These are phyloP conservation scores for Peucedramus taeniatus DNA, from an alignment of 2,113 vertebrate species.

Conservation along the genomic window DNA sequence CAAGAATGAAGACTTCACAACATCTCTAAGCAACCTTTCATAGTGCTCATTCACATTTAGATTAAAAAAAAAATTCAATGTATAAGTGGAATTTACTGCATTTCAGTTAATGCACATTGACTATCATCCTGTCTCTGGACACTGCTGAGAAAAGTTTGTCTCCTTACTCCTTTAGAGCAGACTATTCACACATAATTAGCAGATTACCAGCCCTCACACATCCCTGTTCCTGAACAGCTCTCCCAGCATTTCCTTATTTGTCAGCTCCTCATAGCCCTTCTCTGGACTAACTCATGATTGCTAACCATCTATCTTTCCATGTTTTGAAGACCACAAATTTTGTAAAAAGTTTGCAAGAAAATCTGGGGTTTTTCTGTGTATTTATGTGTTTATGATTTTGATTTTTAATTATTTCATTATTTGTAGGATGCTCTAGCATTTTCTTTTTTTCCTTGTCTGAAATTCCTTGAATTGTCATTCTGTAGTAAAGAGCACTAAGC, in stretches of 20 bases:
- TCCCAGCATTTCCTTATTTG: not conserved
- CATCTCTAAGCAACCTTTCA: not conserved
- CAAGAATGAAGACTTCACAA: not conserved
- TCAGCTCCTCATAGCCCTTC: not conserved
- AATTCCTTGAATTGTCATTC: not conserved
- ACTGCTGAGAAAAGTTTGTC: not conserved
- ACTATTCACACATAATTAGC: not conserved
- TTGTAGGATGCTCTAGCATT: not conserved
- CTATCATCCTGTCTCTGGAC: not conserved
- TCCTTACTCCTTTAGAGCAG: not conserved
- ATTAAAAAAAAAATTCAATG: not conserved
- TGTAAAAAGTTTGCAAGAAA: not conserved
- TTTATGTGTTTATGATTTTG: not conserved
- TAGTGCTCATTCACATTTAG: not conserved
- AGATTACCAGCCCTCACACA: not conserved
- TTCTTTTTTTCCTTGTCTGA: not conserved
- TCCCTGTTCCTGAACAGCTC: not conserved
- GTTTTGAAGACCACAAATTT: not conserved
- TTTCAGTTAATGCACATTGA: not conserved
- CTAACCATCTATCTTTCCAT: not conserved
- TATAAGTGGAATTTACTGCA: not conserved
- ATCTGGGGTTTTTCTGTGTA: not conserved
- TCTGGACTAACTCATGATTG: not conserved
- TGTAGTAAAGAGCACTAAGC: not conserved
- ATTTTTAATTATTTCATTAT: not conserved